These are phyloP conservation scores for Agrypnia vestita DNA, from an alignment of 1,140 invertebrate species.

Conservation along the genomic window DNA sequence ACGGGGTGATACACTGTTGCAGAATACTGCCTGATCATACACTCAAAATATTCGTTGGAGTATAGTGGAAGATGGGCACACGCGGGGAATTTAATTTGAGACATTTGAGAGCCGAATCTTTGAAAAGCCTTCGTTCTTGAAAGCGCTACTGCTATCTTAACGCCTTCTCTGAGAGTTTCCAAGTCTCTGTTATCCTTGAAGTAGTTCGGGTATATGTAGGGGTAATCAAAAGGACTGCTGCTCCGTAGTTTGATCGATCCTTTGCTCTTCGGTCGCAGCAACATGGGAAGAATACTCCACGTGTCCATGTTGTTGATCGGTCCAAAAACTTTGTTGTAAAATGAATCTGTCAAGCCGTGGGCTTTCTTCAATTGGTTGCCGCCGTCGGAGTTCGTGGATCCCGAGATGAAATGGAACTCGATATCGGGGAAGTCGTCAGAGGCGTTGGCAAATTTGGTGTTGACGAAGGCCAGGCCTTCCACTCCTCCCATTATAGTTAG, in stretches of 20 bases:
- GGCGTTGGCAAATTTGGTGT: constrained; percentile 85
- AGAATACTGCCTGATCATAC: constrained; percentile 75
- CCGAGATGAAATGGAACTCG: constrained; percentile 94
- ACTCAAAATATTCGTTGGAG: constrained; percentile 76
- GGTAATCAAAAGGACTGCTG: constrained; percentile 91
- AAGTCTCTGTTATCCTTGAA: constrained; percentile 87
- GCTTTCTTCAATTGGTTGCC: constrained; percentile 87
- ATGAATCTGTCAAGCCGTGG: constrained; percentile 82
- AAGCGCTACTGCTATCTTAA: constrained; percentile 84
- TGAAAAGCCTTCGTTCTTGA: constrained; percentile 83
- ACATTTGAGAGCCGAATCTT: constrained; percentile 80
- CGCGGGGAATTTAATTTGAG: constrained; percentile 74
- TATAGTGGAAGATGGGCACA: constrained; percentile 66
- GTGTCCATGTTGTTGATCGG: constrained; percentile 85
- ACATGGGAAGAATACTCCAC: constrained; percentile 90
- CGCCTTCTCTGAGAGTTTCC: constrained; percentile 86
- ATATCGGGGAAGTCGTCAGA: constrained; percentile 92
- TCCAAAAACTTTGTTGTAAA: constrained; percentile 80
- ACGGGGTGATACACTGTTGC: constrained; percentile 79
- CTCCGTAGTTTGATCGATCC: constrained; percentile 87
- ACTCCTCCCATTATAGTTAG: constrained; percentile 92
- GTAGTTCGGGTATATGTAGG: constrained; percentile 94
- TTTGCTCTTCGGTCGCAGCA: constrained; percentile 85
- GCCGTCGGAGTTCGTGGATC: constrained; percentile 90
- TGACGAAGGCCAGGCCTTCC: constrained; percentile 91